Evolutionary conservation across 2,888 invertebrate genomes (phyloP).

Genomic region (Antitype chi): DNA sequence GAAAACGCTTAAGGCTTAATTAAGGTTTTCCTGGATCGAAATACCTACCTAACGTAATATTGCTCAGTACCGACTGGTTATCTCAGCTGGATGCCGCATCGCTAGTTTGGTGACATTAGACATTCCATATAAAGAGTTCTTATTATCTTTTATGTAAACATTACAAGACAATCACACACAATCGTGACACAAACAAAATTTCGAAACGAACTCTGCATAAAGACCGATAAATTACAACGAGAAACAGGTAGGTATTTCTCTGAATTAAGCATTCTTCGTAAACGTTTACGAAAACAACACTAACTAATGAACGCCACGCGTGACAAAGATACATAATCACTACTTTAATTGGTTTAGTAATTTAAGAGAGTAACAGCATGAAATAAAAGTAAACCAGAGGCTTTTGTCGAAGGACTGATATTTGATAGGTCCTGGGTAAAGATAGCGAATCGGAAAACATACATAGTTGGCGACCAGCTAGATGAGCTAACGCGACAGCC

Average conservation of each 20-base stretch:
- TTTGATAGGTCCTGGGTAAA: not conserved
- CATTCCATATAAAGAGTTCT: slow-evolving; percentile 21
- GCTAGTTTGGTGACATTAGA: slow-evolving; percentile 28
- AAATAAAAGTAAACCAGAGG: not conserved
- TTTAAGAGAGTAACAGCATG: slow-evolving; percentile 5
- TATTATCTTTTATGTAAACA: slow-evolving; percentile 33
- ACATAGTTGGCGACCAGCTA: not conserved
- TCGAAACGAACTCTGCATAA: not conserved
- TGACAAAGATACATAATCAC: slow-evolving; percentile 2
- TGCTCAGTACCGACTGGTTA: slow-evolving; percentile 1
- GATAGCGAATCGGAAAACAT: not conserved
- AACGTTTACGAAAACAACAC: slow-evolving; percentile 5
- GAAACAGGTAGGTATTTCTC: not conserved
- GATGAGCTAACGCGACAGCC: not conserved
- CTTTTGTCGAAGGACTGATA: not conserved
- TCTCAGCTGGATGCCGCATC: not conserved
- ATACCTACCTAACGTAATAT: not conserved
- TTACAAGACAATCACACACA: slow-evolving; percentile 3
- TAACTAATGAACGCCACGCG: slow-evolving; percentile 31
- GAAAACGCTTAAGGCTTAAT: slow-evolving; percentile 1
- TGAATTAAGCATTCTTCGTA: slow-evolving; percentile 4
- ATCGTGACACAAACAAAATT: not conserved
- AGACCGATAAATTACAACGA: not conserved
- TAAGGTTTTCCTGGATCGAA: slow-evolving; percentile 8
- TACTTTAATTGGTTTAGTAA: slow-evolving; percentile 17